Percentiles rank a stretch among this genome's conserved stretches.
Evolutionary conservation across 1,140 invertebrate species (phyloP).

Genomic region (Tetramorium parvispinum): DNA sequence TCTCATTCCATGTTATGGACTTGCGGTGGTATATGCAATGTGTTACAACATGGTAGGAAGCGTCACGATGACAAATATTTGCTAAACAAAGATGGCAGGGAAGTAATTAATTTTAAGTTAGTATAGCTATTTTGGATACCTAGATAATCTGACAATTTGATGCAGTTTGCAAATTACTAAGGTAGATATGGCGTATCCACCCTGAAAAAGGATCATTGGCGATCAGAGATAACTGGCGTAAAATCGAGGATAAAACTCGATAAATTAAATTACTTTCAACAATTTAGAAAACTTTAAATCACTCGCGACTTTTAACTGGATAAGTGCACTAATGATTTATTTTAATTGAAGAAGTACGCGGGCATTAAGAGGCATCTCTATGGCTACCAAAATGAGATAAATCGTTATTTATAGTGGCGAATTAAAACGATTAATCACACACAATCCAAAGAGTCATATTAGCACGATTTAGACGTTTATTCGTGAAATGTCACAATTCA

Average conservation of each 20-base stretch:
- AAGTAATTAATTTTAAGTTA: slow-evolving; percentile 66
- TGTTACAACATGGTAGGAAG: neutral
- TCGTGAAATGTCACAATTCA: neutral
- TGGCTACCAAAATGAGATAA: neutral
- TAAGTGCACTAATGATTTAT: neutral
- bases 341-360: neutral
- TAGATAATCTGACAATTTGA: slow-evolving; percentile 57
- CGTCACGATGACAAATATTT: slow-evolving; percentile 36
- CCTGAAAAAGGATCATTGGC: neutral
- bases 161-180: slow-evolving; percentile 1
- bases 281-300: slow-evolving; percentile 10
- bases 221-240: neutral
- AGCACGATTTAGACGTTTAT: neutral
- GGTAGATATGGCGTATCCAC: neutral
- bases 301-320: neutral
- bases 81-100: slow-evolving; percentile 11
- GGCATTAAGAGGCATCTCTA: neutral
- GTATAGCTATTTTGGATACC: neutral
- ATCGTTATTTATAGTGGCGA: slow-evolving; percentile 1
- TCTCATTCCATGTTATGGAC: neutral
- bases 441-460: neutral
- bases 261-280: slow-evolving; percentile 31
- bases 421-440: neutral
- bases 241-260: neutral
- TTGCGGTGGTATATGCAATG: neutral